Evolutionary conservation across 2,888 invertebrate genomes (phyloP).

Genomic region (Dusona sp.): DNA sequence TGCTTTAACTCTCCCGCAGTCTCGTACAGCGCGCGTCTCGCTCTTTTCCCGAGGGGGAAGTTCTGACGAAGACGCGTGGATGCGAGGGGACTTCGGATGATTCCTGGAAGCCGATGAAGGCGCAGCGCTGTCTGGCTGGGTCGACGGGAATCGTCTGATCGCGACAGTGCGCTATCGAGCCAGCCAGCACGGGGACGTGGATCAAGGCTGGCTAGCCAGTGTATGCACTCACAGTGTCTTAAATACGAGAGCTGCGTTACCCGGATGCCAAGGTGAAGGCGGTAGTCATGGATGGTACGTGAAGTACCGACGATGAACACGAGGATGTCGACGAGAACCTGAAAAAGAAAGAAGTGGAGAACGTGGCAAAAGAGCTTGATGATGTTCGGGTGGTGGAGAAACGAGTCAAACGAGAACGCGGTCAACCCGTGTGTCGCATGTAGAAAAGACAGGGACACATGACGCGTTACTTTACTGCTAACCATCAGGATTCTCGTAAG

Average conservation of each 20-base stretch:
- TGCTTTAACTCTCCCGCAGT: conserved; percentile 55
- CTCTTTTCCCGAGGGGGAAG: conserved; percentile 72
- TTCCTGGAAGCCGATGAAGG: conserved; percentile 80
- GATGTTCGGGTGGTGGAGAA: conserved; percentile 67
- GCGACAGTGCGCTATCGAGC: conserved; percentile 34
- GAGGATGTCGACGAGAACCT: conserved; percentile 56
- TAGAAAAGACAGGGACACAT: conserved; percentile 70
- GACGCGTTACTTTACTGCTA: conserved; percentile 68
- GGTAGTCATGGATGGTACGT: conserved; percentile 67
- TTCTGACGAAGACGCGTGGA: conserved; percentile 48
- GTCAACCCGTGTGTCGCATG: conserved; percentile 68
- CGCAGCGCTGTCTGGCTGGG: conserved; percentile 82
- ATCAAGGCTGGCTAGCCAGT: conserved; percentile 55
- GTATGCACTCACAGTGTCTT: conserved; percentile 43
- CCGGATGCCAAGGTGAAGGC: conserved; percentile 68
- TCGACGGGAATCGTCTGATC: conserved; percentile 74
- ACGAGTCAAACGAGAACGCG: conserved; percentile 80
- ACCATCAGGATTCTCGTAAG: conserved; percentile 58
- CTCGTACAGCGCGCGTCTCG: conserved; percentile 53
- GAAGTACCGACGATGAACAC: conserved; percentile 64
- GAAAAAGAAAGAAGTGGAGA: conserved; percentile 57
- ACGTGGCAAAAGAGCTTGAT: conserved; percentile 61
- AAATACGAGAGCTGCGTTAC: conserved; percentile 51
- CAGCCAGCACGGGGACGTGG: conserved; percentile 65
- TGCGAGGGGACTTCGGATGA: conserved; percentile 67